A percentile compares a stretch with the other conserved stretches of the same genome.
Evolutionary conservation across 2,113 vertebrate species (phyloP).

Genomic region (Choloepus hoffmanni): DNA sequence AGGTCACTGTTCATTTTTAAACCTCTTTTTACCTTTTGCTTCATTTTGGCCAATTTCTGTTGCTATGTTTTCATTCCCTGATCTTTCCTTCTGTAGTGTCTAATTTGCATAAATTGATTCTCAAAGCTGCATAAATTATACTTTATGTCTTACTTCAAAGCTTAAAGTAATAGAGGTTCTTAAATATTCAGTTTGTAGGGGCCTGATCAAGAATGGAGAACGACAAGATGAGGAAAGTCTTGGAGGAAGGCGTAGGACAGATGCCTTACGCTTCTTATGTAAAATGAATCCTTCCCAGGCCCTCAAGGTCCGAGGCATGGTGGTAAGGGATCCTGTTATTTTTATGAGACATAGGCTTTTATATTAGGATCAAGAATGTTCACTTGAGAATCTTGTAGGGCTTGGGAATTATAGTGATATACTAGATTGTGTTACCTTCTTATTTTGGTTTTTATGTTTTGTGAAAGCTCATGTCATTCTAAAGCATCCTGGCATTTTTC

Average conservation of each 20-base stretch:
- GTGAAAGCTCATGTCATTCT: background rate
- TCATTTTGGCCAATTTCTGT: background rate
- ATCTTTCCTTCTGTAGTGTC: background rate
- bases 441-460: slow-evolving; percentile 50
- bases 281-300: slow-evolving; percentile 99
- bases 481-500: background rate
- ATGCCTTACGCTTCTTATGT: slow-evolving; percentile 96
- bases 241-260: slow-evolving; percentile 96
- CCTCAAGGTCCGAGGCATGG: slow-evolving; percentile 98
- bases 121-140: slow-evolving; percentile 25
- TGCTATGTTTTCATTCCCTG: background rate
- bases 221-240: slow-evolving; percentile 97
- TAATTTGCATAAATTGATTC: slow-evolving; percentile 15
- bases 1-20: background rate
- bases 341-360: slow-evolving; percentile 15
- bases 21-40: background rate
- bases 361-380: slow-evolving; percentile 11
- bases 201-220: slow-evolving; percentile 98
- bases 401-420: background rate
- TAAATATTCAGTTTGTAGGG: slow-evolving; percentile 92
- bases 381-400: slow-evolving; percentile 1
- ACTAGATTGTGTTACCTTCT: background rate
- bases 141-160: slow-evolving; percentile 39
- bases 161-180: slow-evolving; percentile 49
- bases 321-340: slow-evolving; percentile 89